Percentiles rank a stretch among this genome's conserved stretches.
Conservation (phyloP, 2,888 invertebrate genomes). For the Drosophila nigricruria region DNA sequence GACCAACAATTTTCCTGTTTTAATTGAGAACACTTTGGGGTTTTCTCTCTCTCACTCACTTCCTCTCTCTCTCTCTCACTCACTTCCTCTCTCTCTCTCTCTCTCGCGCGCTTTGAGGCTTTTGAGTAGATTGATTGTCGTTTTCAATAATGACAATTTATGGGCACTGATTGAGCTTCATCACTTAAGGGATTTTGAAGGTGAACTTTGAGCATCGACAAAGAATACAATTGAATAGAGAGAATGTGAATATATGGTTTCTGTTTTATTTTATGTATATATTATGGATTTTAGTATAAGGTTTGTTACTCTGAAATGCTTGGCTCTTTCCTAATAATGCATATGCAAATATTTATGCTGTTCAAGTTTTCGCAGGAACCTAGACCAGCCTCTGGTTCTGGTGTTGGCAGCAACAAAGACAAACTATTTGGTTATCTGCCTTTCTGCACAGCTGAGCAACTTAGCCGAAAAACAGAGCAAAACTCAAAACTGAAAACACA, state of each 20-base stretch:
- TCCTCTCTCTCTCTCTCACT: constrained; percentile 17
- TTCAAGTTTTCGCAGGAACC: constrained; percentile 59
- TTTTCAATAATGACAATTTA: constrained; percentile 48
- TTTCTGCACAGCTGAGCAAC: constrained; percentile 74
- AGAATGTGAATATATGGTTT: neutral
- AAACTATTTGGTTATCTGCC: constrained; percentile 56
- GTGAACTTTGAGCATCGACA: neutral
- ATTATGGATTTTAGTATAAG: neutral
- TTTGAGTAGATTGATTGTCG: constrained; percentile 37
- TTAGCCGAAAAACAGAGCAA: constrained; percentile 37
- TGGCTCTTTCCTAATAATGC: constrained; percentile 40
- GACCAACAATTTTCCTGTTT: constrained; percentile 49
- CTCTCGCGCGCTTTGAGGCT: too few relatives aligned
- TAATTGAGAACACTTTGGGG: constrained; percentile 53
- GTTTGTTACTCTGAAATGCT: neutral
- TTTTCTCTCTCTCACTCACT: neutral
- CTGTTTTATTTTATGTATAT: neutral
- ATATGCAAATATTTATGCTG: constrained; percentile 58
- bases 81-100: constrained; percentile 25
- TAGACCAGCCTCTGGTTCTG: neutral
- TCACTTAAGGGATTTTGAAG: neutral
- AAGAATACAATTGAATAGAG: neutral
- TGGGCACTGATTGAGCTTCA: constrained; percentile 25
- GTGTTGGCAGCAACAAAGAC: constrained; percentile 14
- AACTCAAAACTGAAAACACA: constrained; percentile 20